Evolutionary conservation across 2,888 invertebrate species (phyloP).

Genomic region (Stenodema calcarata): DNA sequence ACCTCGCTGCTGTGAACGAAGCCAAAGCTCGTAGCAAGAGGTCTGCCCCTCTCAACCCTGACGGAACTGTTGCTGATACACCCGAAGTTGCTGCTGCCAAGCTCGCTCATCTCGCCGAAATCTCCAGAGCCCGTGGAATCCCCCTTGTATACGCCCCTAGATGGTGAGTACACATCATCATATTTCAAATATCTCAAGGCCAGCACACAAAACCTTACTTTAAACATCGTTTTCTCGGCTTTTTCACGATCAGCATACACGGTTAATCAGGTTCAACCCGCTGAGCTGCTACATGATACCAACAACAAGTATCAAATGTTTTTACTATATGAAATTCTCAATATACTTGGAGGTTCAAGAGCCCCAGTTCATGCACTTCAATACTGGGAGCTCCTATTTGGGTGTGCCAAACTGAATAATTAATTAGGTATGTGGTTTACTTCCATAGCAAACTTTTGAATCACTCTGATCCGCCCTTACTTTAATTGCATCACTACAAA

Average conservation of each 20-base stretch:
- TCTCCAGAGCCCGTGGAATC: conserved; percentile 49
- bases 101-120: conserved; percentile 59
- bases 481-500: background rate
- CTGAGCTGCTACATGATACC: too few relatives aligned
- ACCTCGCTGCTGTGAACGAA: conserved; percentile 55
- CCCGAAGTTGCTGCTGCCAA: conserved; percentile 61
- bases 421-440: background rate
- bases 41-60: conserved; percentile 52
- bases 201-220: background rate
- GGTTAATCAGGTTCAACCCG: too few relatives aligned
- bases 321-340: too few relatives aligned
- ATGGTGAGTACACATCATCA: conserved; percentile 19
- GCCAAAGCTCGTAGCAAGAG: conserved; percentile 40
- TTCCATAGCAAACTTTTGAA: background rate
- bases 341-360: too few relatives aligned
- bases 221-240: background rate
- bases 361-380: too few relatives aligned
- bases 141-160: conserved; percentile 26
- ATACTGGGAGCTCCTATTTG: too few relatives aligned
- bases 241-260: background rate
- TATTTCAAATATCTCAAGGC: background rate
- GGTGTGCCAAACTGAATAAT: too few relatives aligned
- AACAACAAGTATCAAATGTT: too few relatives aligned
- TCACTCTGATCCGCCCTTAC: background rate
- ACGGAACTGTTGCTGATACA: conserved; percentile 54